These are phyloP conservation scores for Leptinotarsa rubiginosa DNA, from an alignment of 2,888 invertebrate genomes.

Conservation along the genomic window DNA sequence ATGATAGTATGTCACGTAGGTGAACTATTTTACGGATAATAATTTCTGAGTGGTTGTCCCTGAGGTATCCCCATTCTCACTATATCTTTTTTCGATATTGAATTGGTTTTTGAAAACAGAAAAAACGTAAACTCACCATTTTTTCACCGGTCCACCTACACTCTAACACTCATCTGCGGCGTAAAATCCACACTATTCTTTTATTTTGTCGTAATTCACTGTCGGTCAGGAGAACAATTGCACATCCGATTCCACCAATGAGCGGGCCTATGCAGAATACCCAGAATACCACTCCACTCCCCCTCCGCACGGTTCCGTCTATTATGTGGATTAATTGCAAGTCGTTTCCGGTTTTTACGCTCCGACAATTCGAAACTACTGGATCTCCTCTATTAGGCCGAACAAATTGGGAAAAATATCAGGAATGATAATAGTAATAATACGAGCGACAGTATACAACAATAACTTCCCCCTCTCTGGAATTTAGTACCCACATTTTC, in stretches of 20 bases:
- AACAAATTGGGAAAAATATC: background rate
- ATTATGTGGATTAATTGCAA: constrained; percentile 61
- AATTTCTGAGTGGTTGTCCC: too few species aligned
- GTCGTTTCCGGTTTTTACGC: constrained; percentile 59
- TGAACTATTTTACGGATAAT: too few species aligned
- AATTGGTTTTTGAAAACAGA: background rate
- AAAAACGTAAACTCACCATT: constrained; percentile 34
- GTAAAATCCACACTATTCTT: constrained; percentile 43
- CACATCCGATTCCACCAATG: constrained; percentile 50
- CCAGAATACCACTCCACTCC: constrained; percentile 38
- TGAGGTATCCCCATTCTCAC: background rate
- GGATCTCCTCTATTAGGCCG: constrained; percentile 15
- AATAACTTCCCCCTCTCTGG: too few species aligned
- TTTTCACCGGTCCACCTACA: constrained; percentile 32
- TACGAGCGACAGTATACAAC: too few species aligned
- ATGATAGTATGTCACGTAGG: too few species aligned
- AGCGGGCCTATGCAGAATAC: constrained; percentile 31
- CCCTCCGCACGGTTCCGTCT: constrained; percentile 55
- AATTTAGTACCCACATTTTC: too few species aligned
- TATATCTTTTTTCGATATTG: background rate
- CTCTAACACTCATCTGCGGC: constrained; percentile 30
- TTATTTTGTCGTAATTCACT: constrained; percentile 50
- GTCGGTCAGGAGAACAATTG: constrained; percentile 54
- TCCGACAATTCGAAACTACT: constrained; percentile 47
- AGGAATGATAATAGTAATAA: background rate